Evolutionary conservation across 2,888 invertebrate species (phyloP), one percentile per base, ranked within the genome.

Genomic region (Allophyes oxyacanthae): DNA sequence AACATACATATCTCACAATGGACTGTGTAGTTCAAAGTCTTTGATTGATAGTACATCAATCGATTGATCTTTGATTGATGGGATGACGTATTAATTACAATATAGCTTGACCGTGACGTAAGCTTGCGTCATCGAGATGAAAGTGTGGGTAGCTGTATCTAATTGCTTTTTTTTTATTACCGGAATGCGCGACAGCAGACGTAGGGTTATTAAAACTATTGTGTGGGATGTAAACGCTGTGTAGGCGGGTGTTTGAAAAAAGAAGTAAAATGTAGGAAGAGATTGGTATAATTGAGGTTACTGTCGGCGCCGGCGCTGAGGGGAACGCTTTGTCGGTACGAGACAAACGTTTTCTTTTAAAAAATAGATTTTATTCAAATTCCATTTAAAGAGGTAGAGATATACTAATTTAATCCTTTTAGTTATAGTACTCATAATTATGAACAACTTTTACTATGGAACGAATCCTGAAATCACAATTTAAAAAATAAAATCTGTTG

Each of bases 91-190:
- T 15, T 70, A 70, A 68, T 60, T 44, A 37, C 37, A 33, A 14
- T 8, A 15, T 9, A n/a, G 5, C 33, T 37, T 62, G 51, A 57
- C 70, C 60, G 56, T 58, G 55, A 63, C 43, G 50, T 58, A 62
- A 70, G 9, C 11, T 72, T 70, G 48, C 60, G 45, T 61, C 64
- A 66, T 7, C n/a, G 32, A 58, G 14, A 59, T 14, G 44, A 60
- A 54, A 64, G 62, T 61, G 54, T 48, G n/a, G 44, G 60, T 55
- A 51, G 71, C 73, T 70, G 70, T 52, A n/a, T 50, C 32, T 68
- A 52, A 75, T 75, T 59, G 64, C 48, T 59, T 65, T 61, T 44
- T 67, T 59, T 55, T 20, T 20, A 20, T 20, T 20, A 20, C 20
- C 20, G n/a, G n/a, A n/a, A n/a, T n/a, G n/a, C n/a, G n/a, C 20